These are phyloP conservation scores for Platerodrilus igneus DNA, from an alignment of 2,888 invertebrate genomes.

Conservation along the genomic window DNA sequence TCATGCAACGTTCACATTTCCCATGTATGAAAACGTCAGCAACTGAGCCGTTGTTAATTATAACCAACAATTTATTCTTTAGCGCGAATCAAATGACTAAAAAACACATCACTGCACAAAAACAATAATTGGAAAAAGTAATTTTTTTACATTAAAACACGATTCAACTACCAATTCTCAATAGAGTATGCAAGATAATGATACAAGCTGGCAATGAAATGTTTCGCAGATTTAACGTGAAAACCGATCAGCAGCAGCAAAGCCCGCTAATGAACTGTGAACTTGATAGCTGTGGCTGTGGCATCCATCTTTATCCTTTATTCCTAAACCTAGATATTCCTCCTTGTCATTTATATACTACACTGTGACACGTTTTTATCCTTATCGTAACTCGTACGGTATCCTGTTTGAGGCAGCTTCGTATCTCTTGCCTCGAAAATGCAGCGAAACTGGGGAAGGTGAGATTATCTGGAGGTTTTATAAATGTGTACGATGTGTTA, in stretches of 20 bases:
- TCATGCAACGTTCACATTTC: no score
- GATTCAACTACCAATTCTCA: constrained; percentile 29
- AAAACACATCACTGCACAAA: constrained; percentile 16
- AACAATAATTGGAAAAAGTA: constrained; percentile 18
- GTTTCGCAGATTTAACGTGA: constrained; percentile 33
- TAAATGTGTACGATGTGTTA: constrained; percentile 17
- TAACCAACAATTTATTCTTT: no score
- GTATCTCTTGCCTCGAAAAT: constrained; percentile 16
- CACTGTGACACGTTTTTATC: constrained; percentile 17
- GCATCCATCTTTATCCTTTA: constrained; percentile 29
- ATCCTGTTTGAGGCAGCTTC: constrained; percentile 17
- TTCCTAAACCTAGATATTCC: constrained; percentile 17
- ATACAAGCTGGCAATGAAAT: constrained; percentile 28
- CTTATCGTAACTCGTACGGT: constrained; percentile 19
- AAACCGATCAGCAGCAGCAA: constrained; percentile 38
- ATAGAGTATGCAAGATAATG: constrained; percentile 29
- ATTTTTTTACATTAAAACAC: constrained; percentile 19
- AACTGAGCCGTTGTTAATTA: no score
- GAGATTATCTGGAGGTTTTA: constrained; percentile 24
- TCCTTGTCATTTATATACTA: constrained; percentile 15
- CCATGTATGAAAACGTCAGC: no score
- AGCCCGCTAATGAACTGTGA: constrained; percentile 44
- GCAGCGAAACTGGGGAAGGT: constrained; percentile 23
- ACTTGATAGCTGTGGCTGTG: constrained; percentile 39
- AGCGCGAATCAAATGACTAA: no score